Base-by-base conservation (phyloP, 1,140 invertebrate genomes). In the Cardiocondyla obscurior region DNA sequence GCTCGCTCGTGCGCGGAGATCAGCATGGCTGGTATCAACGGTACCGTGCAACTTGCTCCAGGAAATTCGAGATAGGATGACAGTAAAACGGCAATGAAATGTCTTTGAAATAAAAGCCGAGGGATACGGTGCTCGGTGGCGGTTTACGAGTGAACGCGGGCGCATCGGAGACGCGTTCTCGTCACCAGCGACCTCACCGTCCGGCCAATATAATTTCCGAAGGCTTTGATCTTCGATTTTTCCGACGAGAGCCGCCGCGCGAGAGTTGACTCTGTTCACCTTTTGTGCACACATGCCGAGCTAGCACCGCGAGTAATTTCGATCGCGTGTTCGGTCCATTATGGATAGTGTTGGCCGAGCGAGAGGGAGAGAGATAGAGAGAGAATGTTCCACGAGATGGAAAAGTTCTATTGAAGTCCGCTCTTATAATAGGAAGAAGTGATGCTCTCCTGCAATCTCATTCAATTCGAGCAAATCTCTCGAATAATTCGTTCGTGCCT, bases 201-300 rank as follows among this genome's bases (percentile, higher is more conserved):
- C 3, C 49, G 16, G 14, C 46, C 46, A 85, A 82, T 36, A 72
- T 77, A 82, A 82, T 87, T 85, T 83, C 51, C 76, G 53, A 85
- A 73, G 33, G 81, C 81, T 85, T 85, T 85, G 81, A 85, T 85
- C 83, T 86, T 82, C 83, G 76, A 73, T 85, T 86, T 76, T 85
- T 82, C 77, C 57, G 4, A 60, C 44, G 19, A 67, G 30, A 67
- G 62, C 42, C 49, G 39, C 22, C 46, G 33, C 28, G 46, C 19
- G 33, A 22, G 57, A 33, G 39, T 30, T 46, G 67, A 74, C 57
- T 81, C 77, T 82, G 58, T 14, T 42, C 51, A 36, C 28, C 28
- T 81, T 70, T 58, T 81, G 81, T 62, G 58, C 58, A 51, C 49
- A 53, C n/a, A 58, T 12, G 44, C 30, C 2, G n/a, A 39, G n/a